phyloP scores from a whole-genome alignment of 2,113 vertebrate genomes.

The Rhinolophus ferrumequinum region DNA sequence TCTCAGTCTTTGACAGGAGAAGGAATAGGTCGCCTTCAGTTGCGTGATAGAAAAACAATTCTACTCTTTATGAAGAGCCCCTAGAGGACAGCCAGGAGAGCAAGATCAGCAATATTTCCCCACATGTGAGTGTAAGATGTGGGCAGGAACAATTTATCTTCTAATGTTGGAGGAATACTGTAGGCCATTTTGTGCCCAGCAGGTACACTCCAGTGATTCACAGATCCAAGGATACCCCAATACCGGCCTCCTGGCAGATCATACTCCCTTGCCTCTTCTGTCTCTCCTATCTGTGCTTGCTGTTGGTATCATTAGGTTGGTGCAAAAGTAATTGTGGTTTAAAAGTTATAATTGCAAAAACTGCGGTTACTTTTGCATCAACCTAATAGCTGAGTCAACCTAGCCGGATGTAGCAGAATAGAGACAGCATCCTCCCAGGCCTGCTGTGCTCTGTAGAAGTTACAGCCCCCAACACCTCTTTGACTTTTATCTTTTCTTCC shows the following conservation, averaged over 20 bases:
- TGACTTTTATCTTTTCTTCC: background rate
- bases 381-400: background rate
- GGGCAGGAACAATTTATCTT: background rate
- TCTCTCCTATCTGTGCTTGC: background rate
- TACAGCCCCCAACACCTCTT: rapidly evolving
- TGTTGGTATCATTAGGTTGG: background rate
- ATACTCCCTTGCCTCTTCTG: rapidly evolving
- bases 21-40: background rate
- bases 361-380: too few relatives aligned
- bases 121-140: background rate
- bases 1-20: background rate
- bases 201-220: background rate
- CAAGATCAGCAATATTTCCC: background rate
- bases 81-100: background rate
- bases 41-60: background rate
- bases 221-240: background rate
- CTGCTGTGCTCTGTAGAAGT: background rate
- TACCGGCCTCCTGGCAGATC: background rate
- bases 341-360: too few relatives aligned
- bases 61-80: background rate
- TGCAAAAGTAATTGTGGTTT: too few relatives aligned
- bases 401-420: background rate
- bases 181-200: background rate
- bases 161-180: background rate
- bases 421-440: background rate